Evolutionary conservation across 1,140 invertebrate genomes (phyloP).

Genomic region (roundworm (Caenorhabditis elegans)): WBcel235 BX284604.4:11568501-11569000

Average conservation of each 20-base stretch:
- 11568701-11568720: constrained; percentile 15
- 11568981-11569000: neutral
- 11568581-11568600: neutral
- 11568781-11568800: neutral
- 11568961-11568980: neutral
- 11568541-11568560: neutral
- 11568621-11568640: constrained; percentile 4
- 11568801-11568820: constrained; percentile 26
- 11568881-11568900: neutral
- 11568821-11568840: constrained; percentile 28
- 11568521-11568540: neutral
- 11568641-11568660: constrained; percentile 26
- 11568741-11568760: constrained; percentile 25
- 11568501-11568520: neutral
- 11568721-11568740: constrained; percentile 9
- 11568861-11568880: neutral
- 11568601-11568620: constrained; percentile 1
- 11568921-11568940: neutral
- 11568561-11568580: neutral
- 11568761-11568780: constrained; percentile 6
- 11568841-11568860: neutral
- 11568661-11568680: neutral
- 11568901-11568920: neutral
- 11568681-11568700: neutral
- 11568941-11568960: neutral